These are phyloP conservation scores for Lacerta agilis DNA, from an alignment of 2,797 vertebrate genomes.

Conservation along the genomic window DNA sequence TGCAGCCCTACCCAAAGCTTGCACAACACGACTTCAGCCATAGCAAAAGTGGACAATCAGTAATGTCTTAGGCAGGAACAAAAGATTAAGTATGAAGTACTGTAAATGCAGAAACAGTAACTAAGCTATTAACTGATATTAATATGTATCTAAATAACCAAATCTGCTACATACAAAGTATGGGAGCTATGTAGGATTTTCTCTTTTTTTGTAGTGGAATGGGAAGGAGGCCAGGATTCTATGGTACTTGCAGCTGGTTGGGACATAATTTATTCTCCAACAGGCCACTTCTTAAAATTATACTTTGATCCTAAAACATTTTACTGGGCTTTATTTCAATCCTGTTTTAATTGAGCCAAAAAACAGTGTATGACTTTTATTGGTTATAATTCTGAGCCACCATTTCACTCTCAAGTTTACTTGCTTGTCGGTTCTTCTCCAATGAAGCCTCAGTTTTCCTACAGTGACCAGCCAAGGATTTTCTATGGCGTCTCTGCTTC, in stretches of 20 bases:
- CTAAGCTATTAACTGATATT: not conserved
- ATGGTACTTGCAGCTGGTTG: constrained; percentile 5
- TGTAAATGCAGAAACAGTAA: not conserved
- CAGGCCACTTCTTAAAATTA: constrained; percentile 1
- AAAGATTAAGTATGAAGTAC: not conserved
- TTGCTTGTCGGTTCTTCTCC: not conserved
- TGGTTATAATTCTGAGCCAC: not conserved
- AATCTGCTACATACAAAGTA: not conserved
- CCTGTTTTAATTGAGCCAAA: constrained; percentile 18
- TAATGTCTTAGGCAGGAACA: not conserved
- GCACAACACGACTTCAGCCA: not conserved
- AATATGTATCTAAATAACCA: constrained; percentile 4
- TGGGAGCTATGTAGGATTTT: not conserved
- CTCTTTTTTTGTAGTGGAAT: not conserved
- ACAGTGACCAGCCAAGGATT: not conserved
- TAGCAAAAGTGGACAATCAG: not conserved
- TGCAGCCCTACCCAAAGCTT: not conserved
- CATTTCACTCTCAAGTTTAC: not conserved
- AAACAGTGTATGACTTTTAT: not conserved
- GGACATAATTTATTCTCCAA: constrained; percentile 2
- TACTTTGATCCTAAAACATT: constrained; percentile 32
- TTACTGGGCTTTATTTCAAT: constrained; percentile 18
- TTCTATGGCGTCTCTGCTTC: not conserved
- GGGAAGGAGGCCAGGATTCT: constrained; percentile 15
- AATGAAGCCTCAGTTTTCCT: not conserved